Percentiles rank a stretch among this genome's conserved stretches.
Evolutionary conservation across 2,888 invertebrate genomes (phyloP).

Genomic region (Dexiosoma caninum): DNA sequence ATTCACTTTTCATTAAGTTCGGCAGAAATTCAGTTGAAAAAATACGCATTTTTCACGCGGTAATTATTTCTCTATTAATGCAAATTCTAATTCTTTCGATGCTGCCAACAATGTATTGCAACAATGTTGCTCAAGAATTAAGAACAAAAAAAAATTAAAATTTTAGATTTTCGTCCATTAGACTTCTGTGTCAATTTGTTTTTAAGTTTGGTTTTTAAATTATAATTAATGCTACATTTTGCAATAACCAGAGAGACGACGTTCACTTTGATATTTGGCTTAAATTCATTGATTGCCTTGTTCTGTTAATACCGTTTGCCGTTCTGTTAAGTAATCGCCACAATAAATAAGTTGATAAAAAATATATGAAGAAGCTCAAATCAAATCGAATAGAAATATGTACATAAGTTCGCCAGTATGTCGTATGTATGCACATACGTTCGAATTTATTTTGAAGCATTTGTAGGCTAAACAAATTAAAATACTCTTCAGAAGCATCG

Average conservation of each 20-base stretch:
- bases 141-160: too few relatives aligned
- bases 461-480: slow-evolving; percentile 40
- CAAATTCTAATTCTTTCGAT: slow-evolving; percentile 1
- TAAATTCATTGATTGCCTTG: not conserved
- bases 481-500: slow-evolving; percentile 32
- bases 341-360: slow-evolving; percentile 29
- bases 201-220: not conserved
- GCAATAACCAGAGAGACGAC: slow-evolving; percentile 14
- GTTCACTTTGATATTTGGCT: slow-evolving; percentile 25
- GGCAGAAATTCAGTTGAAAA: not conserved
- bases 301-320: not conserved
- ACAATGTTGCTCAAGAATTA: too few relatives aligned
- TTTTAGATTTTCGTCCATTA: not conserved
- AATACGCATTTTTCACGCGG: slow-evolving; percentile 1
- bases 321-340: slow-evolving; percentile 20
- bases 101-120: not conserved
- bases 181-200: slow-evolving; percentile 5
- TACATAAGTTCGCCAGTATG: not conserved
- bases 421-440: not conserved
- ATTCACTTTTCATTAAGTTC: slow-evolving; percentile 20
- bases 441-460: not conserved
- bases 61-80: slow-evolving; percentile 2
- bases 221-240: slow-evolving; percentile 33
- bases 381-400: not conserved
- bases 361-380: not conserved